Conservation (phyloP, 1,140 invertebrate genomes). For the Drosophila dunni region DNA sequence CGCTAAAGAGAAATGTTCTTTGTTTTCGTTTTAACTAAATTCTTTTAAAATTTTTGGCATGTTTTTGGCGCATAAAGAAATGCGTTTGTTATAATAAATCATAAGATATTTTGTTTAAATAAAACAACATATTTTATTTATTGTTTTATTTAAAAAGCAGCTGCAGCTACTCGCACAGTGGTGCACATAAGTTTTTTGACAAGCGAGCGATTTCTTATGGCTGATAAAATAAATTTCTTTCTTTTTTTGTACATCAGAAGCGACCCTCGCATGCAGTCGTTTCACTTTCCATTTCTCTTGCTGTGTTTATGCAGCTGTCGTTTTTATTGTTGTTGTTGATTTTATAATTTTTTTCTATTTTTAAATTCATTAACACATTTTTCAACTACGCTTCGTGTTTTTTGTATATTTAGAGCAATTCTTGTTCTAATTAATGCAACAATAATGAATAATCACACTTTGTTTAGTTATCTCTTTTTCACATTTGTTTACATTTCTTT, state of each 20-base stretch:
- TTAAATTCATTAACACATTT: slow-evolving; percentile 69
- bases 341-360: slow-evolving; percentile 48
- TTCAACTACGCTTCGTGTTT: not conserved
- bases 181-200: not conserved
- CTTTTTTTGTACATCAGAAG: not conserved
- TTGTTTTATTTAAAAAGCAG: not conserved
- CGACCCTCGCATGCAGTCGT: slow-evolving; percentile 9
- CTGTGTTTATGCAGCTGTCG: slow-evolving; percentile 68
- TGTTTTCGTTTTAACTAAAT: slow-evolving; percentile 7
- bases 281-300: slow-evolving; percentile 27
- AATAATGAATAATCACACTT: slow-evolving; percentile 14
- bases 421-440: slow-evolving; percentile 13
- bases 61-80: not conserved
- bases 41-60: not conserved
- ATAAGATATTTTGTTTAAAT: slow-evolving; percentile 1
- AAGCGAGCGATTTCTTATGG: not conserved
- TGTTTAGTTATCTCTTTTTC: slow-evolving; percentile 4
- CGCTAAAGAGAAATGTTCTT: slow-evolving; percentile 12
- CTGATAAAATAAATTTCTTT: not conserved
- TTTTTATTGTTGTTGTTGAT: not conserved
- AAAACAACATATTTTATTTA: slow-evolving; percentile 1
- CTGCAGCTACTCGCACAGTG: not conserved
- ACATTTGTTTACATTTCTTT: slow-evolving; percentile 8
- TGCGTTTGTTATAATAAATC: not conserved
- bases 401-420: slow-evolving; percentile 1